Base-by-base conservation (phyloP, 2,888 invertebrate species). In the Aleiodes testaceus region DNA sequence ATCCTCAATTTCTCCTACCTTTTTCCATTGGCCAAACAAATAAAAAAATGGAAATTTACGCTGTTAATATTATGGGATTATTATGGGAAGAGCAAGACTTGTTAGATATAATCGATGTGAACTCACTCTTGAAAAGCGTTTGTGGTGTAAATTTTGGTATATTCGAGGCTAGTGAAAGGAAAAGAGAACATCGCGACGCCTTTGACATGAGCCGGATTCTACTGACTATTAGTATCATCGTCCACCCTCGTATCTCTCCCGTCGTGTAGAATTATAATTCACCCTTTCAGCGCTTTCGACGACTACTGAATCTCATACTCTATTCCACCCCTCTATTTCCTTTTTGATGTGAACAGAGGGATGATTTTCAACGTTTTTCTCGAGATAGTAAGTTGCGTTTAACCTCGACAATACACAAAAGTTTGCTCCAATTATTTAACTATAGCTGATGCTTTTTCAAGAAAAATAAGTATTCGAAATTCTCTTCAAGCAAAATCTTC, bases 191-290 rank as follows among this genome's bases (percentile, higher is more conserved):
- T 42, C 52, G 49, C 52, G 49, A 66, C 22, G 50, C 63, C 61
- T 66, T 70, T 66, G 66, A 71, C 71, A 71, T 61, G 52, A 61
- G 16, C 42, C 73, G 47, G 65, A 76, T 74, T 77, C 76, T 73
- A 69, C 59, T 76, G 76, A 74, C 78, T 78, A 79, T 81, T 79
- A 79, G 78, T 80, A 78, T 81, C 79, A 77, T 79, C 75, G 69
- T 73, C 36, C 67, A 74, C 78, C 76, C 67, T 72, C 72, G 49
- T 67, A 52, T 71, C 72, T 72, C 66, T 72, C 26, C 26, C 47
- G 72, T 68, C 64, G 73, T 50, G 52, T 63, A 71, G 75, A 78
- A 77, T 79, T 73, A 78, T 76, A 79, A 78, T 79, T 77, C 78
- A 72, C 77, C 79, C 76, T 76, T 72, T 71, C 64, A 71, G 66